Evolutionary conservation across 35 echinoderm and acorn worm species (phyloP), one percentile per base, ranked within the genome.

Genomic region (Diadema setosum): DNA sequence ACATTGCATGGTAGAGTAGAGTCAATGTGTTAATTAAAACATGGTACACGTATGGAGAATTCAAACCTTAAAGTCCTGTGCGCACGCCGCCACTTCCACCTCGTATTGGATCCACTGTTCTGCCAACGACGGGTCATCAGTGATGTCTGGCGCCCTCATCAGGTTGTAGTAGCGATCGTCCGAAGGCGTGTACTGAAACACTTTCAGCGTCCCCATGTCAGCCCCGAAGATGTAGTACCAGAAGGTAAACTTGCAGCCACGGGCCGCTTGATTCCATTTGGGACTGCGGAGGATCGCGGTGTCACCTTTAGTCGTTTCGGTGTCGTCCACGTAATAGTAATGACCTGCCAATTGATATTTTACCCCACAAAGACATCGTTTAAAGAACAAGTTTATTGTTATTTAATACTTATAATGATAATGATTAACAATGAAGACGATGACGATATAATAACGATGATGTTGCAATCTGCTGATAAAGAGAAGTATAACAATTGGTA

Each of bases 171-270:
- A 42, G 3, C 40, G 48, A 0, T 69, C 50, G 23, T 82, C 12
- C 5, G 84, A 90, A 8, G 26, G 61, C 50, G 45, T 85, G 65
- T 24, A 52, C 24, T 65, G 61, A 26, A 76, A 63, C 23, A 94
- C 65, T 20, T 81, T 84, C 6, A 97, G 80, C 30, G 87, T 69
- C 0, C 95, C 95, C 27, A 83, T 84, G 6, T 89, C 61, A 26
- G 31, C 44, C n/a, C 87, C 95, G 61, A 81, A 93, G 87, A 87
- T 84, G 83, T 91, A 93, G 43, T 97, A 97, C 81, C 90, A 97
- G 40, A 93, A 87, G 17, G 78, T 67, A 3, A 97, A 82, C 35
- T 80, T 83, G 57, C 94, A 96, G 16, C 67, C 59, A 30, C 45
- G 39, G 12, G 89, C 90, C 3, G 94, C 86, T 42, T 88, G 70